Percentiles rank a stretch among this genome's conserved stretches.
These are phyloP conservation scores for Phaethon lepturus DNA, from an alignment of 2,113 vertebrate genomes.

Conservation along the genomic window DNA sequence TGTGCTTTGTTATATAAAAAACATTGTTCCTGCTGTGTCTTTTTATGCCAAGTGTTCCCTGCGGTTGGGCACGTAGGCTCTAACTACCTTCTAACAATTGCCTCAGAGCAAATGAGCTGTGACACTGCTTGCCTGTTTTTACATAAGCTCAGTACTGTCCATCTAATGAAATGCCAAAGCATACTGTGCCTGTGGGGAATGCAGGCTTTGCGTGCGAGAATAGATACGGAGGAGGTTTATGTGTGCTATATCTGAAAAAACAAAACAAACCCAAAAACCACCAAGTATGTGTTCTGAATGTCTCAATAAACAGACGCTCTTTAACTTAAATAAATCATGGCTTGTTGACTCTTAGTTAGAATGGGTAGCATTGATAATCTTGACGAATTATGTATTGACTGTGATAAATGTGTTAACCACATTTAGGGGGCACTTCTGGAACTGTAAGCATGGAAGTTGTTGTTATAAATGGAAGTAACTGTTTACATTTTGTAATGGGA, in stretches of 20 bases:
- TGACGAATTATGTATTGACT: neutral
- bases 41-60: conserved; percentile 6
- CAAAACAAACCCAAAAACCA: neutral
- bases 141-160: conserved; percentile 20
- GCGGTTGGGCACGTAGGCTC: neutral
- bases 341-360: neutral
- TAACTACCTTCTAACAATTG: neutral
- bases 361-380: neutral
- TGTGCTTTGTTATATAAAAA: neutral
- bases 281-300: neutral
- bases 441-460: neutral
- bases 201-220: neutral
- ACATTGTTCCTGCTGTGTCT: neutral
- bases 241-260: neutral
- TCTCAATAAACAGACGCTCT: neutral
- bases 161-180: conserved; percentile 37
- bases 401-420: neutral
- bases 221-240: neutral
- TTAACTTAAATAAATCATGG: neutral
- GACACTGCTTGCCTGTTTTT: conserved; percentile 34
- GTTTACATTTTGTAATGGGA: neutral
- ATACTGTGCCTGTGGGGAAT: conserved; percentile 4
- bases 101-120: conserved; percentile 26
- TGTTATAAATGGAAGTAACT: neutral
- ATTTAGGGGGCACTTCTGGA: neutral